A percentile compares a stretch with the other conserved stretches of the same genome.
Evolutionary conservation across 2,888 invertebrate species (phyloP).

Genomic region (Liopterus haemorrhoidalis): DNA sequence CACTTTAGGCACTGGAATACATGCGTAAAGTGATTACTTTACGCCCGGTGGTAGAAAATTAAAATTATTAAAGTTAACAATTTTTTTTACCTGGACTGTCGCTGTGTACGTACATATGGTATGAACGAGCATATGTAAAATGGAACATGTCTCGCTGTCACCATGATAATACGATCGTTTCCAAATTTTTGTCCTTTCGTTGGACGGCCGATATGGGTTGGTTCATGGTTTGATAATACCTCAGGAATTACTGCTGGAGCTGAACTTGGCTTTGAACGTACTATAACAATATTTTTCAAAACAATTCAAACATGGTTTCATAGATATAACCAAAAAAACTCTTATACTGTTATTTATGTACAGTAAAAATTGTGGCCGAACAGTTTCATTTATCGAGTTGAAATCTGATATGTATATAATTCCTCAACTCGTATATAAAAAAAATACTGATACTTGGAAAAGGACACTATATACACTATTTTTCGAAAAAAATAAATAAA

Average conservation of each 20-base stretch:
- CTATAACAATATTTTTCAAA: conserved; percentile 19
- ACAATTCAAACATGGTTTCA: conserved; percentile 5
- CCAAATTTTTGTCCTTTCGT: conserved; percentile 62
- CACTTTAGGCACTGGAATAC: too few relatives aligned
- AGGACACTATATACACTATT: neutral
- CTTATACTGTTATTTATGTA: too few relatives aligned
- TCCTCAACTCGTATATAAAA: conserved; percentile 1
- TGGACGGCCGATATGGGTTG: conserved; percentile 55
- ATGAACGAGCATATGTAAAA: conserved; percentile 82
- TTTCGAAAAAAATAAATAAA: neutral
- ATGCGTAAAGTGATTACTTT: too few relatives aligned
- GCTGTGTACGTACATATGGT: conserved; percentile 59
- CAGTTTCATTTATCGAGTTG: too few relatives aligned
- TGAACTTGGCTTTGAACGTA: conserved; percentile 38
- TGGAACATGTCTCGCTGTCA: conserved; percentile 71
- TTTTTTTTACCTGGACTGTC: conserved; percentile 29
- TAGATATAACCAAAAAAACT: conserved; percentile 4
- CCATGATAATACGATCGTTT: conserved; percentile 77
- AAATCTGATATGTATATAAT: too few relatives aligned
- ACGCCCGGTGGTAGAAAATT: too few relatives aligned
- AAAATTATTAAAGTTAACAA: too few relatives aligned
- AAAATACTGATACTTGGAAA: conserved; percentile 6
- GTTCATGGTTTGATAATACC: conserved; percentile 48
- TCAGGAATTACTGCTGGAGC: conserved; percentile 51
- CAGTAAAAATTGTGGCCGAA: too few relatives aligned